phyloP scores from a whole-genome alignment of 2,888 invertebrate genomes.

The Thymelicus lineola region DNA sequence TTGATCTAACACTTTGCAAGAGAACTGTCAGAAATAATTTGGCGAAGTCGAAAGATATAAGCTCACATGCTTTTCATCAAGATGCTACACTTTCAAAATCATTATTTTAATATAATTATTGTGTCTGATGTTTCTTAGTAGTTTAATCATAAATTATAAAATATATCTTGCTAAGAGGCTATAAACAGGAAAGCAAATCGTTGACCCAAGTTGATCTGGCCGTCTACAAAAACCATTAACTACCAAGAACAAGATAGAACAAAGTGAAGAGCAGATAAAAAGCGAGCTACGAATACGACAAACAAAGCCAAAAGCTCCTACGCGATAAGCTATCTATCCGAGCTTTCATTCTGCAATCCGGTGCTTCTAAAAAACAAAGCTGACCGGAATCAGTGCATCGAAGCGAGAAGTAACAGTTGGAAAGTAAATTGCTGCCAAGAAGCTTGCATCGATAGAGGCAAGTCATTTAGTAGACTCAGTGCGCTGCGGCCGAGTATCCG shows the following conservation, averaged over 20 bases:
- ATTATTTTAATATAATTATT: too few relatives aligned
- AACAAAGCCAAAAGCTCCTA: conserved; percentile 47
- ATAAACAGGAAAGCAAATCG: not conserved
- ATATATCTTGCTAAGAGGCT: not conserved
- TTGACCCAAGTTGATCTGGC: not conserved
- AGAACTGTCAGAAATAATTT: too few relatives aligned
- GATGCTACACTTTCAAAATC: too few relatives aligned
- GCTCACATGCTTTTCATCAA: too few relatives aligned
- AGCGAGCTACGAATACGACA: conserved; percentile 15
- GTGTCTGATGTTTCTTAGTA: too few relatives aligned
- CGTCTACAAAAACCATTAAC: conserved; percentile 21
- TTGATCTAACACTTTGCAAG: too few relatives aligned
- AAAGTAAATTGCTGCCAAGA: conserved; percentile 75
- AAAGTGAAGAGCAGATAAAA: conserved; percentile 16
- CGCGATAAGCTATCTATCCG: conserved; percentile 58
- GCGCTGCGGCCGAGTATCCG: conserved; percentile 74
- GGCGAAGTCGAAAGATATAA: too few relatives aligned
- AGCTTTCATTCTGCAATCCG: conserved; percentile 50
- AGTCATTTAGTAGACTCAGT: conserved; percentile 60
- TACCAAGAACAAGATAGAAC: conserved; percentile 17
- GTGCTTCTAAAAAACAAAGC: conserved; percentile 48
- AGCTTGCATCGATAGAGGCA: conserved; percentile 64
- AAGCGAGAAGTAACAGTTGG: conserved; percentile 82
- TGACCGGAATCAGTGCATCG: conserved; percentile 79
- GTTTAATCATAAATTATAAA: too few relatives aligned